These are phyloP conservation scores for Orgyia antiqua DNA, from an alignment of 2,888 invertebrate genomes.

Conservation along the genomic window DNA sequence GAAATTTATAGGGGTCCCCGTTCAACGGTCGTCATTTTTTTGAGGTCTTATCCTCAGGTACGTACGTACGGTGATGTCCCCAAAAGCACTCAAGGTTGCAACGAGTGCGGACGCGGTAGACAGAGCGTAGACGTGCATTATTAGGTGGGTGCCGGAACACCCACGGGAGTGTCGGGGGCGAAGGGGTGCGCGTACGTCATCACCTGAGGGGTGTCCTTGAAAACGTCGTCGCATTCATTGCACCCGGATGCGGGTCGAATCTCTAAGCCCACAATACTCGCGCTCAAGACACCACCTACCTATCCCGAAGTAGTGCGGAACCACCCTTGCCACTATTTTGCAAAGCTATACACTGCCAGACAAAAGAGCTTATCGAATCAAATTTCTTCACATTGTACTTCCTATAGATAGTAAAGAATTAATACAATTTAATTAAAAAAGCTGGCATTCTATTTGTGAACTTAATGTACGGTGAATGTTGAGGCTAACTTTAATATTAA, in stretches of 20 bases:
- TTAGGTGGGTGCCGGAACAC: constrained; percentile 77
- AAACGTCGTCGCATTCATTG: constrained; percentile 77
- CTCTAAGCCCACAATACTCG: constrained; percentile 54
- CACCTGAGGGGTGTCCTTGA: constrained; percentile 78
- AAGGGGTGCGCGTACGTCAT: constrained; percentile 74
- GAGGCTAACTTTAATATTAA: too few relatives aligned
- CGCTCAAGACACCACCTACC: constrained; percentile 52
- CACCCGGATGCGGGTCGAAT: constrained; percentile 74
- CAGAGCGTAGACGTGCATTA: constrained; percentile 78
- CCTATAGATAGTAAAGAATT: too few relatives aligned
- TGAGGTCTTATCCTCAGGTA: constrained; percentile 27
- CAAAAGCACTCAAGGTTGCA: constrained; percentile 70
- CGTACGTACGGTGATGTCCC: constrained; percentile 44
- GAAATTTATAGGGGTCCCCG: constrained; percentile 11
- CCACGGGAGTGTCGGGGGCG: constrained; percentile 57
- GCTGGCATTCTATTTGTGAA: too few relatives aligned
- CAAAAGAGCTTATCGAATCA: too few relatives aligned
- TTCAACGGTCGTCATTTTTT: constrained; percentile 23
- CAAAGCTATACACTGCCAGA: too few relatives aligned
- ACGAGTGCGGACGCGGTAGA: constrained; percentile 73
- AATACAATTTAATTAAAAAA: too few relatives aligned
- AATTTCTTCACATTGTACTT: too few relatives aligned
- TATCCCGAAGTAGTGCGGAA: constrained; percentile 26
- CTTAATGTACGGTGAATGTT: too few relatives aligned
- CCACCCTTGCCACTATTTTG: too few relatives aligned